A percentile compares a stretch with the other conserved stretches of the same genome.
Conservation (phyloP, 2,113 vertebrate genomes). For the Ptychochromis oligacanthus region DNA sequence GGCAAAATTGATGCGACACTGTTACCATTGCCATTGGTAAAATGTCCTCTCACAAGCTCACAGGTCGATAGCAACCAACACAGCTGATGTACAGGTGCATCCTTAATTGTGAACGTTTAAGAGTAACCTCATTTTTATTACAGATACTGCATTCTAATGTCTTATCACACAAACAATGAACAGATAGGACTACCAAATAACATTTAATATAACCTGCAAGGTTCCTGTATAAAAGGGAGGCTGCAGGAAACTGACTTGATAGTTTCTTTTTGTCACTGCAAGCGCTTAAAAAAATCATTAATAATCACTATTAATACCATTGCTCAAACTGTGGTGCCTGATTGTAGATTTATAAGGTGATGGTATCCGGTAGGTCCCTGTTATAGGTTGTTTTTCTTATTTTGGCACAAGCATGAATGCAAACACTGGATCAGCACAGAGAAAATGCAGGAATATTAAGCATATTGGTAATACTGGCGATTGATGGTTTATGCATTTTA, state of each 20-base stretch:
- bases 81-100: neutral
- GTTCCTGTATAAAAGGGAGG: neutral
- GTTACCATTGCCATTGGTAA: neutral
- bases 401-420: neutral
- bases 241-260: neutral
- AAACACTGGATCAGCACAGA: neutral
- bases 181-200: neutral
- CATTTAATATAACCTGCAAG: neutral
- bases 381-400: neutral
- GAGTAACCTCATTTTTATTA: neutral
- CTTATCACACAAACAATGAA: neutral
- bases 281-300: neutral
- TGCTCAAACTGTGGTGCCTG: neutral
- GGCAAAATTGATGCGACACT: neutral
- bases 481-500: neutral
- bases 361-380: neutral
- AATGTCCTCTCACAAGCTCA: neutral
- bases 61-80: neutral
- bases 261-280: neutral
- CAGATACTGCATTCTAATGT: neutral
- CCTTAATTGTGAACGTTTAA: too few relatives aligned
- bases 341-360: neutral
- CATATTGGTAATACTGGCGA: neutral
- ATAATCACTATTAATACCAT: neutral
- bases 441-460: neutral